Conservation (phyloP, 2,797 vertebrate genomes). For the Pseudochirops cupreus region DNA sequence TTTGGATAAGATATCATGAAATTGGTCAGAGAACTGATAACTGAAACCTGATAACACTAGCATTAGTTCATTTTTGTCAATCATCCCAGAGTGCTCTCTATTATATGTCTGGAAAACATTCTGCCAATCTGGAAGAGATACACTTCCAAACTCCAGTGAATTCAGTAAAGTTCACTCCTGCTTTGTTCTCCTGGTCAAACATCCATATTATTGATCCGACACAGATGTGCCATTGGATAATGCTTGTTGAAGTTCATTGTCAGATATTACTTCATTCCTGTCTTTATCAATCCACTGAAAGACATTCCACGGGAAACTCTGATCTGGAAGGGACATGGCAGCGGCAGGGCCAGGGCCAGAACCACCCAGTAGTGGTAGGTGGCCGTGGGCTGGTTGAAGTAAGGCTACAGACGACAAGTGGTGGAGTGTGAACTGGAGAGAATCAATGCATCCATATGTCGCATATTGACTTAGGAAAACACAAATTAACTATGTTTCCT, state of each 20-base stretch:
- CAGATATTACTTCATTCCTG: not conserved
- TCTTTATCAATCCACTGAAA: not conserved
- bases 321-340: too few relatives aligned
- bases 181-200: conserved; percentile 99
- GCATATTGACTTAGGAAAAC: not conserved
- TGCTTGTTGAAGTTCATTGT: not conserved
- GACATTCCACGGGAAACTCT: not conserved
- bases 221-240: not conserved
- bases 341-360: too few relatives aligned
- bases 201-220: conserved; percentile 83
- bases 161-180: conserved; percentile 98
- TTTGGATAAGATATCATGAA: conserved; percentile 97
- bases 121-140: conserved; percentile 96
- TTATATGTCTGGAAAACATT: conserved; percentile 98
- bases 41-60: conserved; percentile 97
- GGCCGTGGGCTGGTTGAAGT: too few relatives aligned
- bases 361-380: too few relatives aligned
- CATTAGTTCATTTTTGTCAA: conserved; percentile 98
- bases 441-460: too few relatives aligned
- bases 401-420: too few relatives aligned
- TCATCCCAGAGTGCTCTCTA: conserved; percentile 98
- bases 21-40: conserved; percentile 97
- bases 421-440: too few relatives aligned
- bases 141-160: conserved; percentile 99
- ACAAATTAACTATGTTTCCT: not conserved